Evolutionary conservation across 2,888 invertebrate genomes (phyloP).

Genomic region (Drosophila parthenogenetica): DNA sequence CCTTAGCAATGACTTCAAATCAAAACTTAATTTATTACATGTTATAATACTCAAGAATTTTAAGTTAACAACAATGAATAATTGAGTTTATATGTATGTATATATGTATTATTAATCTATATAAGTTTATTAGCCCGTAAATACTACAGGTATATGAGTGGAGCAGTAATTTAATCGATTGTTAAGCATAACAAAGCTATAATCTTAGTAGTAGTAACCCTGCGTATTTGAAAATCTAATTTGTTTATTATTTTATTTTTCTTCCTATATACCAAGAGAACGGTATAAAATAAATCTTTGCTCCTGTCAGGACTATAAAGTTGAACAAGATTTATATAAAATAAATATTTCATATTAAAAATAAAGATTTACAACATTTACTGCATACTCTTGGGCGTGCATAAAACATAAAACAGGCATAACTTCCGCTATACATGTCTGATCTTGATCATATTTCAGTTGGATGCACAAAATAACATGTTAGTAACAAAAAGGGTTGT

Average conservation of each 20-base stretch:
- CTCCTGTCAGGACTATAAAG: no score
- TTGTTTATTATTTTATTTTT: no score
- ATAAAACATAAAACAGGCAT: no score
- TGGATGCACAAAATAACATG: no score
- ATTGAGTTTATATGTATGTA: background rate
- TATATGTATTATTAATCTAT: background rate
- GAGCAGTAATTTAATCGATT: slow-evolving; percentile 13
- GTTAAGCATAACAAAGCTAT: background rate
- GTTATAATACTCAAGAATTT: slow-evolving; percentile 19
- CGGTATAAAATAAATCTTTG: background rate
- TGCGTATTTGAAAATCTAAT: no score
- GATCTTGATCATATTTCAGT: no score
- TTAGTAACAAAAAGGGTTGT: no score
- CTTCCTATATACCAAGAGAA: background rate
- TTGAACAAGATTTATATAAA: no score
- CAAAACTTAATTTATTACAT: slow-evolving; percentile 30
- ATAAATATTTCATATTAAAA: no score
- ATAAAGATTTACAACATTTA: no score
- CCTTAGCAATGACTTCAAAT: slow-evolving; percentile 3
- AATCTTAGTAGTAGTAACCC: background rate
- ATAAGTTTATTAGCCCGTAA: slow-evolving; percentile 15
- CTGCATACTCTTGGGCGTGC: no score
- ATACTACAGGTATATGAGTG: slow-evolving; percentile 7
- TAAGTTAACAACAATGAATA: slow-evolving; percentile 5
- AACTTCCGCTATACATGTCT: no score